These are phyloP conservation scores for Streptopelia turtur DNA, from an alignment of 2,797 vertebrate genomes.

Conservation along the genomic window DNA sequence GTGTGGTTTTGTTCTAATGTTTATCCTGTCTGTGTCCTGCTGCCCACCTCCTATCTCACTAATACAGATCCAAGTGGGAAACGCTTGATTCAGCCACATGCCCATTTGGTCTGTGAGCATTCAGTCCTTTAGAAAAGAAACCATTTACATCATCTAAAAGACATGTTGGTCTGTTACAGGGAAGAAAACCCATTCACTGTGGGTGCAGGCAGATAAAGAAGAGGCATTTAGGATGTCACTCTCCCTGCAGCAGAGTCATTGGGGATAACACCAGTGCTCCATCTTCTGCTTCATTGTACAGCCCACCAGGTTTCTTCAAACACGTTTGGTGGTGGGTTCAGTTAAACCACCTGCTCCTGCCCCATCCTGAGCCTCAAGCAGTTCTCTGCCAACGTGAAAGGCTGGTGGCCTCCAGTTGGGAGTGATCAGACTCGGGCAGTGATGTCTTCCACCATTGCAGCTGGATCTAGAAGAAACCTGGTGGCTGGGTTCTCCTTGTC, in stretches of 20 bases:
- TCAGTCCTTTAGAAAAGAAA: background rate
- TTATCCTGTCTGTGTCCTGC: background rate
- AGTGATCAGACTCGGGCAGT: background rate
- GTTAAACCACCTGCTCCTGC: accelerated
- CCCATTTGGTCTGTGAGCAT: background rate
- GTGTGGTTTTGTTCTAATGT: background rate
- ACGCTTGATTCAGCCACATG: background rate
- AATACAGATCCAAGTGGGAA: background rate
- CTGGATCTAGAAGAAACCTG: background rate
- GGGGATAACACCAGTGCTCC: background rate
- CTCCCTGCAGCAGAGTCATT: background rate
- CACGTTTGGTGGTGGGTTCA: background rate
- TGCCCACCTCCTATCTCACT: constrained; percentile 21
- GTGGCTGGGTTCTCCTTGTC: background rate
- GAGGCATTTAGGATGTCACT: background rate
- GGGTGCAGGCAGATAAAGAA: background rate
- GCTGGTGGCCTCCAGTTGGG: background rate
- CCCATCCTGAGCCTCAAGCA: background rate
- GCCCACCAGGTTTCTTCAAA: background rate
- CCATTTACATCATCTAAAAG: constrained; percentile 12
- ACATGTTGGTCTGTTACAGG: background rate
- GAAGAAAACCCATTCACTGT: background rate
- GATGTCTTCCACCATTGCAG: background rate
- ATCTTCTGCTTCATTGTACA: background rate
- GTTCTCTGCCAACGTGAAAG: background rate